Evolutionary conservation across 2,113 vertebrate genomes (phyloP).

Genomic region (Castor canadensis): DNA sequence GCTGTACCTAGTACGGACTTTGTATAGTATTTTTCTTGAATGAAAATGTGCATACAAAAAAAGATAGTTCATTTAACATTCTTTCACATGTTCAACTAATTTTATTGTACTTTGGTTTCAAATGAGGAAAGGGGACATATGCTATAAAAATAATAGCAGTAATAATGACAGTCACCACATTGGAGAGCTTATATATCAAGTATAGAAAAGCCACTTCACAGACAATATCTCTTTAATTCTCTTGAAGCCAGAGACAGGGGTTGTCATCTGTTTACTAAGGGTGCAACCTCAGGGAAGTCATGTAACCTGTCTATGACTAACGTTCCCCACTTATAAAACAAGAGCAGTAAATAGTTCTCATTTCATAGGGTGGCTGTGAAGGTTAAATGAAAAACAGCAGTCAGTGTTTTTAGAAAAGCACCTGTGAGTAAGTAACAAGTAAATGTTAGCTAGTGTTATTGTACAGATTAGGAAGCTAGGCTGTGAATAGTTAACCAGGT

Average conservation of each 20-base stretch:
- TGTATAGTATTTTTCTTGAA: background rate
- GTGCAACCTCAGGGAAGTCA: background rate
- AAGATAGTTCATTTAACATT: background rate
- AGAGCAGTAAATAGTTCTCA: background rate
- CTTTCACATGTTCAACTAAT: background rate
- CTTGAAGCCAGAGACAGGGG: background rate
- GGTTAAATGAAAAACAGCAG: background rate
- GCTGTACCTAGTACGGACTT: background rate
- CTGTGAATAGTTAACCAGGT: background rate
- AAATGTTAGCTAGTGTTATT: background rate
- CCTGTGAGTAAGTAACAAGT: background rate
- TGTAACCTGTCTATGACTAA: background rate
- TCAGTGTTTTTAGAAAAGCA: background rate
- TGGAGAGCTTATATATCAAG: background rate
- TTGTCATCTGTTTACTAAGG: background rate
- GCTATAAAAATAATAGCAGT: background rate
- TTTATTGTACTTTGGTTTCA: background rate
- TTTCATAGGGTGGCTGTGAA: background rate
- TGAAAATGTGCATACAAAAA: background rate
- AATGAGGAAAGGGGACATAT: background rate
- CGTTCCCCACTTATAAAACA: background rate
- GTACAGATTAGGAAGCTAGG: background rate
- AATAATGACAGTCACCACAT: background rate
- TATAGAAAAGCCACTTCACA: background rate
- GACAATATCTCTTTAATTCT: background rate